These are phyloP conservation scores for Pseudoips prasinana DNA, from an alignment of 2,888 invertebrate species.

Conservation along the genomic window DNA sequence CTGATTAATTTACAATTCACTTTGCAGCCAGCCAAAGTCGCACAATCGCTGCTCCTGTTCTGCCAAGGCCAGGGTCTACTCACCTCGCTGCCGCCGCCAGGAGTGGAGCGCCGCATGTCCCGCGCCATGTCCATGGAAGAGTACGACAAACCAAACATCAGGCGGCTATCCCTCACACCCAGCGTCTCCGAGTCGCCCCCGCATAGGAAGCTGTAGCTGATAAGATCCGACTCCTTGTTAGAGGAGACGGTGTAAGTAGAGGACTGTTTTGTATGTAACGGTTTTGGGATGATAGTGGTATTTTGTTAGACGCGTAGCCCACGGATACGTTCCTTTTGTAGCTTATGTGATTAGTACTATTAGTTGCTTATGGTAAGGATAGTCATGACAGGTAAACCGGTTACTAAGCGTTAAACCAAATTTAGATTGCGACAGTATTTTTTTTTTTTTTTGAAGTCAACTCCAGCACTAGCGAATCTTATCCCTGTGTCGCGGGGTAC, in stretches of 20 bases:
- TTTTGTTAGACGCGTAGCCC: no score
- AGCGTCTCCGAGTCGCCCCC: slow-evolving; percentile 61
- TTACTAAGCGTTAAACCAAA: no score
- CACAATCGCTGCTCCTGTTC: slow-evolving; percentile 92
- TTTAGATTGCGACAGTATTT: no score
- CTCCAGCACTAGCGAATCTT: no score
- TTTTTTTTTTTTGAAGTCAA: no score
- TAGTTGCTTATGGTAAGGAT: no score
- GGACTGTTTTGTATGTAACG: slow-evolving; percentile 1
- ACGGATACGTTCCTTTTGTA: no score
- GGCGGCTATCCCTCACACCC: slow-evolving; percentile 85
- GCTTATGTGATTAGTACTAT: no score
- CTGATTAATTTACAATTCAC: no score
- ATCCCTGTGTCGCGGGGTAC: no score
- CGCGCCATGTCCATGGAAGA: slow-evolving; percentile 91
- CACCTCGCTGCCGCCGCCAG: slow-evolving; percentile 91
- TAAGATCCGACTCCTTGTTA: slow-evolving; percentile 36
- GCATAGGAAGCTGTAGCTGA: slow-evolving; percentile 58
- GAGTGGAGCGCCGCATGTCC: slow-evolving; percentile 87
- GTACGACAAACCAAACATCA: slow-evolving; percentile 90
- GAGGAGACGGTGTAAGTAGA: slow-evolving; percentile 41
- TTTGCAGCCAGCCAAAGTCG: slow-evolving; percentile 91
- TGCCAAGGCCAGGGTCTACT: slow-evolving; percentile 93
- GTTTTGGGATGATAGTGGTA: neutral
- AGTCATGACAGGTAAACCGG: no score